phyloP scores from a whole-genome alignment of 2,888 invertebrate genomes.

The Alloscopus bannaensis region DNA sequence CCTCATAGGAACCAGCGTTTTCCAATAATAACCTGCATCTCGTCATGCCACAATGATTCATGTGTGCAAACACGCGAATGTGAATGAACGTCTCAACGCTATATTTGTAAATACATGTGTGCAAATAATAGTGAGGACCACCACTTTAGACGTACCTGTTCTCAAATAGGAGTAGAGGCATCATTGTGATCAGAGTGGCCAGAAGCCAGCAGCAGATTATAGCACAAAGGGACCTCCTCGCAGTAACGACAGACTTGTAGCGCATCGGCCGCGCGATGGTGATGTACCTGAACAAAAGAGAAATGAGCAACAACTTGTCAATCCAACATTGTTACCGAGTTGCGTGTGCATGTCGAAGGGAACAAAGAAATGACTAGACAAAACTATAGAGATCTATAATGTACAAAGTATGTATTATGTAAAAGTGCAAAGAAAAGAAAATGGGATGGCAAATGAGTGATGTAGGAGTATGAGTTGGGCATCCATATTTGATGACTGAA shows the following conservation, averaged over 20 bases:
- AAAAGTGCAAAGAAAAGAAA: no score
- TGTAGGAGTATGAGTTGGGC: no score
- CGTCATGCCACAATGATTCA: constrained; percentile 23
- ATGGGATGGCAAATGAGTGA: no score
- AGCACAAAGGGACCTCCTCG: constrained; percentile 66
- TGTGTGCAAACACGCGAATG: constrained; percentile 3
- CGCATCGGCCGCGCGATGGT: constrained; percentile 73
- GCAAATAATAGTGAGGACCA: background rate
- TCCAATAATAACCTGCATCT: background rate
- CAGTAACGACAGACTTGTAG: constrained; percentile 72
- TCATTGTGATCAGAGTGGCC: constrained; percentile 66
- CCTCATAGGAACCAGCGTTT: background rate
- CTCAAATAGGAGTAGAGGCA: constrained; percentile 68
- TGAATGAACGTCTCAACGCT: background rate
- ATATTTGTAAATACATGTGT: background rate
- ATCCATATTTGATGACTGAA: no score
- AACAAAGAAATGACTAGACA: no score
- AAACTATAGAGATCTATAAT: no score
- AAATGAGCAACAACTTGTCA: background rate
- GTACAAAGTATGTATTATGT: no score
- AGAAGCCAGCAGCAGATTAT: constrained; percentile 68
- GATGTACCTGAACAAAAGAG: constrained; percentile 67
- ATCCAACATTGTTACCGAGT: no score
- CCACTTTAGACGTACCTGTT: constrained; percentile 61
- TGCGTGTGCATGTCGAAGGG: no score